Evolutionary conservation across 2,888 invertebrate genomes (phyloP).

Genomic region (Troglohyphantes excavatus): DNA sequence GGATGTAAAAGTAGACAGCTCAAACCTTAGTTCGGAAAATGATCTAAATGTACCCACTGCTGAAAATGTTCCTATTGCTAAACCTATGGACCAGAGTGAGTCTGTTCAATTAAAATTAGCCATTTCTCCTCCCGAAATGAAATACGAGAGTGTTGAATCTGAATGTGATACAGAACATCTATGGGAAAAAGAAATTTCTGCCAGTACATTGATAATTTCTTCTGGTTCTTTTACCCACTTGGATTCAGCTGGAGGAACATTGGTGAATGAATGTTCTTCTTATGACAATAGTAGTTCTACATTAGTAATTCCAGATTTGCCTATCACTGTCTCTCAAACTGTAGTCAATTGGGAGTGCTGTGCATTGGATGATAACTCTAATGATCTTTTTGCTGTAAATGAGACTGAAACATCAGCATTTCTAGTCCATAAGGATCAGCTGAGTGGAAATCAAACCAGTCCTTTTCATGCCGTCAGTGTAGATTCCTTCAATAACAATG

Average conservation of each 20-base stretch:
- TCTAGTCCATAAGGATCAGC: background rate
- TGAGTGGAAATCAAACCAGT: background rate
- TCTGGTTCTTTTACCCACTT: slow-evolving; percentile 47
- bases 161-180: slow-evolving; percentile 55
- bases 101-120: slow-evolving; percentile 26
- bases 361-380: slow-evolving; percentile 44
- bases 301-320: slow-evolving; percentile 53
- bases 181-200: slow-evolving; percentile 22
- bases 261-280: slow-evolving; percentile 23
- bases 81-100: slow-evolving; percentile 41
- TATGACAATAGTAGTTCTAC: slow-evolving; percentile 55
- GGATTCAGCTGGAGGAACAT: slow-evolving; percentile 7
- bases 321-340: slow-evolving; percentile 44
- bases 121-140: background rate
- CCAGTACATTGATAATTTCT: background rate
- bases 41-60: background rate
- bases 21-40: background rate
- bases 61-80: slow-evolving; percentile 12
- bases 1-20: background rate
- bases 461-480: slow-evolving; percentile 31
- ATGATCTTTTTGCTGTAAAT: slow-evolving; percentile 37
- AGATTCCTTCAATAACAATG: slow-evolving; percentile 37
- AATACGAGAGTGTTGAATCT: slow-evolving; percentile 4
- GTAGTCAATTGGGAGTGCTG: slow-evolving; percentile 69
- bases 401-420: slow-evolving; percentile 29